Evolutionary conservation across 53 echinoderm and acorn worm species (phyloP).

Genomic region (Mesocentrotus franciscanus): DNA sequence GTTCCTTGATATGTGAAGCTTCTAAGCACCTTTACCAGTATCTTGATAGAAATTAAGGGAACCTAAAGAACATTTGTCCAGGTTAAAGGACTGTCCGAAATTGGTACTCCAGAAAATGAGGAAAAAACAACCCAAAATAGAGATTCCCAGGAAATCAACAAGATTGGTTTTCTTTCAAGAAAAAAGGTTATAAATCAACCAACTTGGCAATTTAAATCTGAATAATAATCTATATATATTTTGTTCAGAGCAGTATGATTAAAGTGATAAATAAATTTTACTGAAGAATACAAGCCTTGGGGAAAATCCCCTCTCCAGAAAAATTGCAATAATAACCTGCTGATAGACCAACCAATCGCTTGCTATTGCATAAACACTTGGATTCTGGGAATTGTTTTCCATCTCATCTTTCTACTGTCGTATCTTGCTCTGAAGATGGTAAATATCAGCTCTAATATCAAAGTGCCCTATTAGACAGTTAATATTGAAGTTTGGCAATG

Average conservation of each 20-base stretch:
- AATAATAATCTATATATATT: background rate
- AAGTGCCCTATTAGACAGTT: background rate
- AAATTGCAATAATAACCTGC: background rate
- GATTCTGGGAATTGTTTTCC: conserved; percentile 30
- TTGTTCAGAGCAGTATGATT: background rate
- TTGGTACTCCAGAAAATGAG: background rate
- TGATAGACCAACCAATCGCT: background rate
- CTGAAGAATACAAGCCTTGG: background rate
- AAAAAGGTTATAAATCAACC: background rate
- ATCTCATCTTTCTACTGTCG: background rate
- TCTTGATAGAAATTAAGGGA: too few species aligned
- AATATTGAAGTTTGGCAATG: background rate
- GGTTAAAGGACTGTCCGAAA: background rate
- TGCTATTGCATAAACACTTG: background rate
- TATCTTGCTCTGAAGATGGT: background rate
- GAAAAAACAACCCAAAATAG: background rate
- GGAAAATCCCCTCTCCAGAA: background rate
- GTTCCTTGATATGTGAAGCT: too few species aligned
- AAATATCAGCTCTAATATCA: background rate
- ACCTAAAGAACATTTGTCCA: background rate
- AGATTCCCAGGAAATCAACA: background rate
- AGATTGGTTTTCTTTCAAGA: conserved; percentile 6
- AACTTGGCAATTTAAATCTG: background rate
- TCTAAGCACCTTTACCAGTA: too few species aligned
- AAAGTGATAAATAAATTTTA: background rate